Base-by-base conservation (phyloP, 92 coral and sea anemone species). In the Meandrina meandrites region DNA sequence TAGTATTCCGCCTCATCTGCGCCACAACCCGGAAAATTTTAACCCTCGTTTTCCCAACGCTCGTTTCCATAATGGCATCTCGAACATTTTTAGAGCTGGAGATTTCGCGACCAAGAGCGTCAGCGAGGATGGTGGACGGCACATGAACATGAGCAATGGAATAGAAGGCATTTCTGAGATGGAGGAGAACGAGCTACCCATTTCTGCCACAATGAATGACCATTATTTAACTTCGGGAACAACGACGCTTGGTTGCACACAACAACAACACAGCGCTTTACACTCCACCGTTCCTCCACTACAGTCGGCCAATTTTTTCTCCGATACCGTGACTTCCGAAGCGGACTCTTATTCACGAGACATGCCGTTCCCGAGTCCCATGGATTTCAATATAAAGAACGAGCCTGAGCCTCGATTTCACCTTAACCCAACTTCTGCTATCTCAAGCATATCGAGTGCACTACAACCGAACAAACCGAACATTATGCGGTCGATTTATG, bases 81-180 rank as follows among this genome's bases (percentile, higher is more conserved):
- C 95, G 53, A 90, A 84, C 77, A 90, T 92, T 83, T 92, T 89
- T 82, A 64, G 86, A 32, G 70, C 89, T 7, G 89, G 87, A 13
- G 92, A 90, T 74, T 78, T 90, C 60, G 74, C 87, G 77, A 91
- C 86, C 87, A 90, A 87, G 76, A 47, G 81, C 80, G 88, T 64
- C 10, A 76, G 75, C 67, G 93, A 90, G 48, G 95, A 89, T 79
- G 88, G 81, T 2, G 81, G 90, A 27, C 86, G 92, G 58, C 95
- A 92, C 83, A 86, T 90, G 84, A 80, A 78, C 70, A 86, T 80
- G 66, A 79, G 82, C 68, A 92, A 91, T 53, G 96, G 90, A 68
- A 93, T 93, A 68, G 84, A 93, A 72, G 96, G 90, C 81, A 91
- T 95, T 58, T 92, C 94, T 74, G 98, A 95, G 56, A 91, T 86